Conservation (phyloP, 2,888 invertebrate genomes). For the Fabriciana adippe region DNA sequence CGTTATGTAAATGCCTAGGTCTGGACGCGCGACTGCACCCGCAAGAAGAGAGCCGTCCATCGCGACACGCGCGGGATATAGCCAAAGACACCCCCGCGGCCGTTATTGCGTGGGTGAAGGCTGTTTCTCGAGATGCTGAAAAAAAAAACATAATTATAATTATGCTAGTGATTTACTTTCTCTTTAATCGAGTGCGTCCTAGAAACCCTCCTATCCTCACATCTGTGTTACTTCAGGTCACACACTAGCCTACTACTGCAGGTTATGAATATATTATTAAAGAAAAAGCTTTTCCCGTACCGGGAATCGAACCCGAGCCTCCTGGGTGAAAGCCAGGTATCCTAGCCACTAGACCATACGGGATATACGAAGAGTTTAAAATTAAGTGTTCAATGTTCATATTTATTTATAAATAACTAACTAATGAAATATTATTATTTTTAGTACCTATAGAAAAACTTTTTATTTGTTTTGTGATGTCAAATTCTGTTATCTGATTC, state of each 20-base stretch:
- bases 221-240: too few species aligned
- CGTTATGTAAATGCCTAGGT: slow-evolving; percentile 91
- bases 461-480: too few species aligned
- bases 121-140: slow-evolving; percentile 92
- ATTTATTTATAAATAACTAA: too few species aligned
- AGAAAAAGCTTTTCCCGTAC: slow-evolving; percentile 78
- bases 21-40: slow-evolving; percentile 92
- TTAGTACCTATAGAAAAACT: too few species aligned
- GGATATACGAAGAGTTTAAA: slow-evolving; percentile 50
- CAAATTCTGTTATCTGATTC: too few species aligned
- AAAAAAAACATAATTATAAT: neutral
- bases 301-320: slow-evolving; percentile 89
- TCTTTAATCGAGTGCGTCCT: too few species aligned
- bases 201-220: too few species aligned
- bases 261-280: too few species aligned
- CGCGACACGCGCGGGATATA: slow-evolving; percentile 94
- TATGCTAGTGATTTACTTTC: too few species aligned
- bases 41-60: slow-evolving; percentile 94
- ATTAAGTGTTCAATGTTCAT: too few species aligned
- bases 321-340: slow-evolving; percentile 88
- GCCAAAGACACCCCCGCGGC: slow-evolving; percentile 95
- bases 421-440: too few species aligned
- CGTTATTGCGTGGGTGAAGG: slow-evolving; percentile 94
- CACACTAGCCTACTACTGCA: too few species aligned
- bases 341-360: slow-evolving; percentile 87